Conservation (phyloP, 2,113 vertebrate species). For the Platysternon megacephalum region DNA sequence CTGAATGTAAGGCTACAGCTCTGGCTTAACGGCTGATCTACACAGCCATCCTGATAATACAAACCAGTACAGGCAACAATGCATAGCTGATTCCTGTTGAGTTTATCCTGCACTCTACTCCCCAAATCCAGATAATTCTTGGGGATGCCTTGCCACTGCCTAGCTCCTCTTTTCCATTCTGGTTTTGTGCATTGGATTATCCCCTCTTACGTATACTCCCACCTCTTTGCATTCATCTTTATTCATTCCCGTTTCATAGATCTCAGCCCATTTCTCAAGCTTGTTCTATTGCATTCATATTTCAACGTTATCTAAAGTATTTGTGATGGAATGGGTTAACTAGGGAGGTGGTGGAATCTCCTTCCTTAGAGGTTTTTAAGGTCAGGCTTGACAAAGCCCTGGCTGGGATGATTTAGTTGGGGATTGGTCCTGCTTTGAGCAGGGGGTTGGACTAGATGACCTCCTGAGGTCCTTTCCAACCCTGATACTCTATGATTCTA, state of each 20-base stretch:
- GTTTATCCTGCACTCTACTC: neutral
- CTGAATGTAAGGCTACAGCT: neutral
- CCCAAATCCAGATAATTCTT: neutral
- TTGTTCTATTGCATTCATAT: neutral
- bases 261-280: accelerated
- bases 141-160: neutral
- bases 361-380: too few relatives aligned
- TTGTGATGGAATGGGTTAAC: too few relatives aligned
- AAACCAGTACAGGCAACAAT: neutral
- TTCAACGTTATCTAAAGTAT: neutral
- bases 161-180: neutral
- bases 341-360: too few relatives aligned
- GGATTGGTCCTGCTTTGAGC: too few relatives aligned
- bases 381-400: too few relatives aligned
- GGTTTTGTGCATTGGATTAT: neutral
- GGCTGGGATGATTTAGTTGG: too few relatives aligned
- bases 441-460: too few relatives aligned
- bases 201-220: neutral
- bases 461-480: too few relatives aligned
- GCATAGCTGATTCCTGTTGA: neutral
- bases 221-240: neutral
- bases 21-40: neutral
- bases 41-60: neutral
- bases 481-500: too few relatives aligned
- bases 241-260: neutral